Conservation (phyloP, 1,140 invertebrate genomes). For the Penaeus vannamei region DNA sequence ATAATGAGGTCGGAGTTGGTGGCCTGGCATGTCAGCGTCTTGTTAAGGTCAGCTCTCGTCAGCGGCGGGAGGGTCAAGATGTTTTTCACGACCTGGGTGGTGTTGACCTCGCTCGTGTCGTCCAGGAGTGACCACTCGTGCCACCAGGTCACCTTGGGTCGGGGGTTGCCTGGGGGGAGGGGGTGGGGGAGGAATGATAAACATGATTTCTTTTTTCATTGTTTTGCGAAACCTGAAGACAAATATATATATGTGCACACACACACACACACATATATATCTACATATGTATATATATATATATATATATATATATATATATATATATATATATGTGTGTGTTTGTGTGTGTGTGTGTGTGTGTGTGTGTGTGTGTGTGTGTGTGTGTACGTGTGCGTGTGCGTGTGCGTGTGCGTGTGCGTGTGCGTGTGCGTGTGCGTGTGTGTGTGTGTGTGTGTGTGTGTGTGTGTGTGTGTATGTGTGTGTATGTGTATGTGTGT, state of each 20-base stretch:
- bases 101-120: constrained; percentile 74
- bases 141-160: constrained; percentile 80
- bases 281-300: no score
- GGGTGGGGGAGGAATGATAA: constrained; percentile 47
- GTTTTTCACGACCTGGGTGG: constrained; percentile 74
- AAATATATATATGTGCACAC: no score
- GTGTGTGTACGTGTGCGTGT: no score
- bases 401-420: background rate
- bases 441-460: background rate
- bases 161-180: constrained; percentile 68
- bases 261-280: no score
- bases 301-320: no score
- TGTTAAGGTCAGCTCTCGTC: constrained; percentile 82
- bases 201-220: no score
- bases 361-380: no score
- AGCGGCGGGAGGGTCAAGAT: constrained; percentile 81
- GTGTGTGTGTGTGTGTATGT: background rate
- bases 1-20: constrained; percentile 85
- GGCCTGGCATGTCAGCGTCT: constrained; percentile 87
- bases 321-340: no score
- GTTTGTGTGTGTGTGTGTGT: no score
- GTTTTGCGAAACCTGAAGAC: no score
- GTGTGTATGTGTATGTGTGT: background rate
- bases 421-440: background rate
- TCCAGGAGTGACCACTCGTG: constrained; percentile 50